Evolutionary conservation across 2,797 vertebrate genomes (phyloP), one percentile per base, ranked within the genome.

Genomic region (Poeciliopsis turneri): DNA sequence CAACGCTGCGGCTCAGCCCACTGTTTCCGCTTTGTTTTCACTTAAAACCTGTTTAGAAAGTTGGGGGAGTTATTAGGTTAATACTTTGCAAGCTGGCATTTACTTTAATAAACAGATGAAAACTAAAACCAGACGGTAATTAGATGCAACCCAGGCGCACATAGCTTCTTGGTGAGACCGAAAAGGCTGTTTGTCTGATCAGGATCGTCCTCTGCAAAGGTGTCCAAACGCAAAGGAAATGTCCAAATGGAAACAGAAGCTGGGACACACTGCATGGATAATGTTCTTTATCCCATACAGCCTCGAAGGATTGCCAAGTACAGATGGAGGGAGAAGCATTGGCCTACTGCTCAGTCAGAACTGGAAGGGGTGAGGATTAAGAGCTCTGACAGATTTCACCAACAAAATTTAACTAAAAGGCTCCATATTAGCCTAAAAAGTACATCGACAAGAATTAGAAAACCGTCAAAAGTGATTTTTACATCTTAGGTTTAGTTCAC

Each of bases 331-430:
- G 72, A 76, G 72, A 77, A 28, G 64, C 18, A 39, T 23, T 3
- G 6, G 73, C 77, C 49, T 59, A 9, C 53, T 80, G 33, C 74
- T 57, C 39, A 78, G 78, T 84, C 66, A 84, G 57, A 1, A 47
- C 79, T 75, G 59, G 64, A 80, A 81, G 72, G 74, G 64, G 51
- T 71, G 78, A 20, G 66, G 78, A 85, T 87, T 78, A 85, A 41
- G 39, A 76, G 47, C 73, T 82, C 49, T 77, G 47, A 71, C 57
- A 79, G 7, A 25, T 78, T 61, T 73, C 72, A 81, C 53, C 10
- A 70, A 79, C 59, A 73, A 76, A 72, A 7, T 28, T 9, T 23
- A 23, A 46, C 3, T 57, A 25, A 30, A 45, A 70, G 72, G 0
- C 15, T 82, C 71, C 41, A 36, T 23, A 30, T 7, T 53, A 45